Conservation (phyloP, 2,888 invertebrate species). For the Selenia dentaria region DNA sequence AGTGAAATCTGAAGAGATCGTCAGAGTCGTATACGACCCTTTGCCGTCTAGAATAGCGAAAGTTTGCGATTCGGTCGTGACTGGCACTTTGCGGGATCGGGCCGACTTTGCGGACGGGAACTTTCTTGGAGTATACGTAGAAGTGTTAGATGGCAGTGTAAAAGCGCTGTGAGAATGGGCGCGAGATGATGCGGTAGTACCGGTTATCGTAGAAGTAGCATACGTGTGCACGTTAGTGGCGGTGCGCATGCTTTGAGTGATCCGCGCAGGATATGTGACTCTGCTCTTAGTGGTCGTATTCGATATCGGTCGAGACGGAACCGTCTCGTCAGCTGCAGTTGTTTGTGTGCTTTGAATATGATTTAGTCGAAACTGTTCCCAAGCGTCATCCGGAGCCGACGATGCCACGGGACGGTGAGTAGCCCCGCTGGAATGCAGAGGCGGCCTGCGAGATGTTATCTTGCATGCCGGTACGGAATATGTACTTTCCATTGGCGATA, state of each 20-base stretch:
- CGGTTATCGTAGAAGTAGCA: background rate
- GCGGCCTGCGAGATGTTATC: conserved; percentile 1
- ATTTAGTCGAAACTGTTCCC: background rate
- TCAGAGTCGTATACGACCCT: conserved; percentile 9
- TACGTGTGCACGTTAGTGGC: background rate
- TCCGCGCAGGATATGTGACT: background rate
- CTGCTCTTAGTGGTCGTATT: background rate
- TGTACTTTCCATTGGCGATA: conserved; percentile 2
- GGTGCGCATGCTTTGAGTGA: background rate
- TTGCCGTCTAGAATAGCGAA: conserved; percentile 8
- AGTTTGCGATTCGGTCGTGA: conserved; percentile 4
- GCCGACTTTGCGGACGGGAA: background rate
- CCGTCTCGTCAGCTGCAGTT: background rate
- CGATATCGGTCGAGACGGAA: background rate
- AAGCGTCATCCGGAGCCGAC: background rate
- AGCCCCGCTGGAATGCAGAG: background rate
- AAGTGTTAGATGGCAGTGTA: conserved; percentile 5
- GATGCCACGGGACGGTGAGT: background rate
- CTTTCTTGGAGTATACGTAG: conserved; percentile 4
- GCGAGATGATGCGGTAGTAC: background rate
- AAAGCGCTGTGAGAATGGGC: background rate
- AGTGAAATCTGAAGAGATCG: conserved; percentile 5
- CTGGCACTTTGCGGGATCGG: background rate
- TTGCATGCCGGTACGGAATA: background rate
- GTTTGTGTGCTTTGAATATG: background rate